These are phyloP conservation scores for Metopia argyrocephala DNA, from an alignment of 2,888 invertebrate genomes.

Conservation along the genomic window DNA sequence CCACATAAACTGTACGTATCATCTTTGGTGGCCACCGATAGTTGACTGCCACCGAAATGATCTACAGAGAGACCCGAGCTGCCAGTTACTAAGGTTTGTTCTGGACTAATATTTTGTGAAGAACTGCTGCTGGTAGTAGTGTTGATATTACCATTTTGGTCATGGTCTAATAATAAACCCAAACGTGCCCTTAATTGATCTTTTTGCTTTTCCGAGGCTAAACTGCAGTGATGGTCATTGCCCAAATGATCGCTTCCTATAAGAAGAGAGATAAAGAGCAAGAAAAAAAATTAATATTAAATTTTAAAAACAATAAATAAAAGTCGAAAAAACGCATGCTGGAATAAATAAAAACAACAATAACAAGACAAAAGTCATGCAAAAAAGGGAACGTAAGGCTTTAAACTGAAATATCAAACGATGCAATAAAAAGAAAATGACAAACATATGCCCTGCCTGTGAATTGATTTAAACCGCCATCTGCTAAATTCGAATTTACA, in stretches of 20 bases:
- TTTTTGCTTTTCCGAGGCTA: conserved; percentile 73
- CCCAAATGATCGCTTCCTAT: conserved; percentile 71
- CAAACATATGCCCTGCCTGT: conserved; percentile 81
- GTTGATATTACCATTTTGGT: conserved; percentile 68
- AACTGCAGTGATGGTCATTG: conserved; percentile 68
- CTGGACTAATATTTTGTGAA: conserved; percentile 75
- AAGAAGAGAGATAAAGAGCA: conserved; percentile 27
- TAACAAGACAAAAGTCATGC: conserved; percentile 46
- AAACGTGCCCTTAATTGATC: conserved; percentile 76
- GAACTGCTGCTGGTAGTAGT: conserved; percentile 70
- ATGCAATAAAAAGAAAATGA: conserved; percentile 31
- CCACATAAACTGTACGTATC: conserved; percentile 73
- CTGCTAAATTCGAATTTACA: conserved; percentile 85
- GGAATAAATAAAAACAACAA: conserved; percentile 40
- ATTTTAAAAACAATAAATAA: not conserved
- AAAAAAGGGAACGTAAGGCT: conserved; percentile 21
- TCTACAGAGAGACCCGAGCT: conserved; percentile 64
- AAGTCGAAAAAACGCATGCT: not conserved
- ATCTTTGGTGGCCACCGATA: conserved; percentile 75
- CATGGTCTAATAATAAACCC: conserved; percentile 72
- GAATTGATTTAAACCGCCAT: conserved; percentile 89
- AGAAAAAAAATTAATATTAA: not conserved
- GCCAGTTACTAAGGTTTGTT: conserved; percentile 73
- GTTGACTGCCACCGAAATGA: conserved; percentile 72
- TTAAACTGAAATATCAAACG: conserved; percentile 23